Evolutionary conservation across 92 coral and sea anemone species (phyloP).

Genomic region (Plumapathes pennacea): DNA sequence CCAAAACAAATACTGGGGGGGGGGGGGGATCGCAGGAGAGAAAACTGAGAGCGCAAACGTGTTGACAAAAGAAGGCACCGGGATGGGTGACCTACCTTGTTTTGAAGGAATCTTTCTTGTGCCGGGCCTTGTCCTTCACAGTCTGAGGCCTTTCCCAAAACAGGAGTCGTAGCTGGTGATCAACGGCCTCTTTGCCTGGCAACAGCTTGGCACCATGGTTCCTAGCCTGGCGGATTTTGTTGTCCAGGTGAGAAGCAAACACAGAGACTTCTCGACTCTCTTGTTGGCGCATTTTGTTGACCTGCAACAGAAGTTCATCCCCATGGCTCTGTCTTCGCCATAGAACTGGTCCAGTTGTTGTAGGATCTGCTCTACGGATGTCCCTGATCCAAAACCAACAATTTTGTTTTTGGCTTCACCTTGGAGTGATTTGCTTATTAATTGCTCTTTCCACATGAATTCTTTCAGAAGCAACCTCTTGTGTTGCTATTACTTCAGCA

Average conservation of each 20-base stretch:
- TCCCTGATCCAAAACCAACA: conserved; percentile 25
- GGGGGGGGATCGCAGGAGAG: no score
- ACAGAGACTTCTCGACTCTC: conserved; percentile 15
- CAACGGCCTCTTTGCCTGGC: conserved; percentile 28
- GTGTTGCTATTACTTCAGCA: no score
- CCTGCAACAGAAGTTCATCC: conserved; percentile 5
- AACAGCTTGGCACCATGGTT: conserved; percentile 22
- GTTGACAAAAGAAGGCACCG: no score
- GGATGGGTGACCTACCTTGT: no score
- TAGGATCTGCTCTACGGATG: conserved; percentile 1
- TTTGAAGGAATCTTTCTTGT: conserved; percentile 3
- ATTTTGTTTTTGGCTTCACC: conserved; percentile 52
- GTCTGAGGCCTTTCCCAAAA: conserved; percentile 21
- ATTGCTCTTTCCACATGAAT: no score
- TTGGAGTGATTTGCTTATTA: conserved; percentile 27
- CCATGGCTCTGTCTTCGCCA: conserved; percentile 2
- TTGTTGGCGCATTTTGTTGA: background rate
- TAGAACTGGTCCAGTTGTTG: conserved; percentile 7
- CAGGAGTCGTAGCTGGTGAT: conserved; percentile 13
- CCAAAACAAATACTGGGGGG: no score
- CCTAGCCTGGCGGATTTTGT: conserved; percentile 19
- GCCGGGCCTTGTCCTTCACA: conserved; percentile 17
- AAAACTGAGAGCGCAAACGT: no score
- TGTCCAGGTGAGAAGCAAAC: conserved; percentile 25
- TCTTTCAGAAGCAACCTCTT: no score